Evolutionary conservation across 2,888 invertebrate genomes (phyloP).

Genomic region (Drosophila recens): DNA sequence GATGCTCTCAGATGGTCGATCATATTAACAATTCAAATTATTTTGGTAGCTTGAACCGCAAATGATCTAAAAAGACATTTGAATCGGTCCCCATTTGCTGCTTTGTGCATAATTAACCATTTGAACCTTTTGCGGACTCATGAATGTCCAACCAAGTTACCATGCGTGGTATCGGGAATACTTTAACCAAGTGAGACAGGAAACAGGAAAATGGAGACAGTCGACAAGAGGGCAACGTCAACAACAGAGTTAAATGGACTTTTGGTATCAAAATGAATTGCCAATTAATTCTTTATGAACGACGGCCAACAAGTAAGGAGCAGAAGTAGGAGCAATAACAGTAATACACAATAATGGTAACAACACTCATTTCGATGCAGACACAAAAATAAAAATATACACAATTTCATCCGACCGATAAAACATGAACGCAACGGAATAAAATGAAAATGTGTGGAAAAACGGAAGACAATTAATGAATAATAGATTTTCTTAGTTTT

Average conservation of each 20-base stretch:
- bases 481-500: constrained; percentile 49
- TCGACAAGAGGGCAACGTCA: constrained; percentile 29
- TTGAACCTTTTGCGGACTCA: constrained; percentile 33
- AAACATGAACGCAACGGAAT: not conserved
- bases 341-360: not conserved
- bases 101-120: constrained; percentile 30
- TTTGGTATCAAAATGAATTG: constrained; percentile 59
- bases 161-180: constrained; percentile 6
- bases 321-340: not conserved
- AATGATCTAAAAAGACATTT: constrained; percentile 13
- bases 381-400: constrained; percentile 18
- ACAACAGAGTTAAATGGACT: constrained; percentile 30
- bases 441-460: constrained; percentile 7
- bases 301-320: not conserved
- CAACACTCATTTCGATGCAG: constrained; percentile 17
- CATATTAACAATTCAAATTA: constrained; percentile 11
- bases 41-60: constrained; percentile 3
- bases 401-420: not conserved
- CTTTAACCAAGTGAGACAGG: constrained; percentile 26
- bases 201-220: not conserved
- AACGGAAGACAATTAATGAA: constrained; percentile 43
- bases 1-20: not conserved
- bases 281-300: constrained; percentile 70
- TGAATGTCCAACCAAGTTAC: constrained; percentile 44
- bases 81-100: constrained; percentile 28